These are phyloP conservation scores for Microtus montanus DNA, from an alignment of 2,113 vertebrate genomes.

Conservation along the genomic window DNA sequence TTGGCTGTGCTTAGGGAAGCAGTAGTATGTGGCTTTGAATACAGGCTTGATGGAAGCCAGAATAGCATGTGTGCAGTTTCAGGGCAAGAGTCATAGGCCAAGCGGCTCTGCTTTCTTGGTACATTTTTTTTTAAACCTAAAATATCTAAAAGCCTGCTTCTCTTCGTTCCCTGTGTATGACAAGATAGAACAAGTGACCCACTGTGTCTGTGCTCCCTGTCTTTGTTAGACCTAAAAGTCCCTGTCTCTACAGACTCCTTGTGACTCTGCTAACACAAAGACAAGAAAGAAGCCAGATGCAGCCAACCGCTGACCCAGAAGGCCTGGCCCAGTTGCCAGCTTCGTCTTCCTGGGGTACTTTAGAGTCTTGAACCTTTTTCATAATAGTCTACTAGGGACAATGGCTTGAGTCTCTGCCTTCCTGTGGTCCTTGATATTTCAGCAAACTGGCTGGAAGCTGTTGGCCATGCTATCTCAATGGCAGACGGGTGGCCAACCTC, in stretches of 20 bases:
- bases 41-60: neutral
- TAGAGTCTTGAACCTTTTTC: neutral
- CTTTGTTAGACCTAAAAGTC: slow-evolving; percentile 39
- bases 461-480: neutral
- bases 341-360: neutral
- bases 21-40: neutral
- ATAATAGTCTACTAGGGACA: neutral
- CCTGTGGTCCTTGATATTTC: neutral
- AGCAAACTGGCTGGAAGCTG: slow-evolving; percentile 43
- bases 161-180: slow-evolving; percentile 8
- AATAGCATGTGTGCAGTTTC: neutral
- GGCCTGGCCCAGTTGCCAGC: neutral
- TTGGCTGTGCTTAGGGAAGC: slow-evolving; percentile 26
- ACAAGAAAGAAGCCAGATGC: neutral
- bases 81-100: slow-evolving; percentile 42
- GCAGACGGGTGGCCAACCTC: neutral
- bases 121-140: slow-evolving; percentile 52
- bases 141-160: slow-evolving; percentile 46
- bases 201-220: neutral
- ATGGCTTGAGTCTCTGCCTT: neutral
- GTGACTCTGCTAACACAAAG: neutral
- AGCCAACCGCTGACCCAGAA: neutral
- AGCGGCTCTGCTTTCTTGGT: slow-evolving; percentile 17
- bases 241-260: neutral
- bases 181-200: neutral